Conservation (phyloP, 2,113 vertebrate species). For the Nannospalax galili region DNA sequence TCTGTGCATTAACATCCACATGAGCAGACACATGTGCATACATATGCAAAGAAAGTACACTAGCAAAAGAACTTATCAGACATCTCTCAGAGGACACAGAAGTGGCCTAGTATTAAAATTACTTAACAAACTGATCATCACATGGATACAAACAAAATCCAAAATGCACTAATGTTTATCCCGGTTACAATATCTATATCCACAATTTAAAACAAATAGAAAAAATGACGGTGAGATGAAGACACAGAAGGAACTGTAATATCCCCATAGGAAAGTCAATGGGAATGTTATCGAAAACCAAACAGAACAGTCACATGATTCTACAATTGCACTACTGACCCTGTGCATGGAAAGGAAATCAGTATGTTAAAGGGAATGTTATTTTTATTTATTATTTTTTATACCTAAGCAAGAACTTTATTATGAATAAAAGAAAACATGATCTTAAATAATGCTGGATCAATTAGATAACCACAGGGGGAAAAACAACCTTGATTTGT, state of each 20-base stretch:
- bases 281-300: background rate
- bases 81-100: no score
- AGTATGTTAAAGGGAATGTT: background rate
- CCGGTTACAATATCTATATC: background rate
- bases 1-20: background rate
- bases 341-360: no score
- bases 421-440: background rate
- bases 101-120: background rate
- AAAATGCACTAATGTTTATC: background rate
- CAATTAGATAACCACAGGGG: background rate
- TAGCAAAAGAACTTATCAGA: no score
- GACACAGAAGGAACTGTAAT: background rate
- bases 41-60: no score
- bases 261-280: background rate
- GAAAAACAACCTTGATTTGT: background rate
- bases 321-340: background rate
- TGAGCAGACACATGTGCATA: background rate
- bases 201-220: background rate
- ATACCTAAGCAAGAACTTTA: background rate
- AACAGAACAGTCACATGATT: background rate
- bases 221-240: background rate
- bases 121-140: background rate
- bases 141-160: background rate
- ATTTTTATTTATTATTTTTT: no score
- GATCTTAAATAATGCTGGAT: background rate